Percentiles rank a stretch among this genome's conserved stretches.
These are phyloP conservation scores for Alaudala cheleensis DNA, from an alignment of 2,113 vertebrate genomes.

Conservation along the genomic window DNA sequence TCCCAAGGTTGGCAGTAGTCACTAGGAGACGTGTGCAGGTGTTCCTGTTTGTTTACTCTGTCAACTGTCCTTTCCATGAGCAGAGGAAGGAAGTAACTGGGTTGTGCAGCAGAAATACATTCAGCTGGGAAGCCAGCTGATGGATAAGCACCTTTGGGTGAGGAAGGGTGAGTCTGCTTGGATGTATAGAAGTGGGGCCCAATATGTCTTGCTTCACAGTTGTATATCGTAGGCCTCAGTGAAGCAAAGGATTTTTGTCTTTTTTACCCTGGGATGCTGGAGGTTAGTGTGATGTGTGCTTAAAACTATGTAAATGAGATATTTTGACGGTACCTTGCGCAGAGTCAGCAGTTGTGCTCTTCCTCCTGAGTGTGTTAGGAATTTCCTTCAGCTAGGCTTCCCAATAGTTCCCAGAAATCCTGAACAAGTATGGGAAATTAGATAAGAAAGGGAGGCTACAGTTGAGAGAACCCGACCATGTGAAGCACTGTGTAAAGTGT, in stretches of 20 bases:
- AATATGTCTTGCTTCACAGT: not conserved
- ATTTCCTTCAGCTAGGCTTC: not conserved
- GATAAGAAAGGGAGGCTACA: not conserved
- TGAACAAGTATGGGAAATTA: not conserved
- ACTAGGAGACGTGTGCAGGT: accelerated
- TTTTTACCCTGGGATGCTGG: not conserved
- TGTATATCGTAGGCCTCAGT: accelerated
- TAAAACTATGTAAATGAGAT: not conserved
- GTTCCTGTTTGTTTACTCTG: not conserved
- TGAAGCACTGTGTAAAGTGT: not conserved
- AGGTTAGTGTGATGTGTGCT: not conserved
- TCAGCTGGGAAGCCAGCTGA: not conserved
- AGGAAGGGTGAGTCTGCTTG: not conserved
- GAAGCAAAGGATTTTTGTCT: not conserved
- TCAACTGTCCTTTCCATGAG: not conserved
- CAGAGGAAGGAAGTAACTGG: not conserved
- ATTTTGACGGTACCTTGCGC: not conserved
- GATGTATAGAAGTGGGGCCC: not conserved
- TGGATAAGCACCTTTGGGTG: not conserved
- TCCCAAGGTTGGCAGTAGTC: not conserved
- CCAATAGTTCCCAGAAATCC: not conserved
- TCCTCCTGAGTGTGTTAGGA: not conserved
- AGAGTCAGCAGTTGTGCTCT: not conserved
- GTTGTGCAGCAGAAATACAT: not conserved
- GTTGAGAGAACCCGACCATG: not conserved